Evolutionary conservation across 2,113 vertebrate species (phyloP).

Genomic region (rat (Rattus norvegicus)): GRCr8 NC_086019.1:169249001-169249500

Average conservation of each 20-base stretch:
- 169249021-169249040: too few species aligned
- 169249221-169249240: background rate
- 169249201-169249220: background rate
- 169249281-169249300: background rate
- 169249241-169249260: background rate
- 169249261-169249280: background rate
- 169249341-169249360: background rate
- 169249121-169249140: background rate
- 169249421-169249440: background rate
- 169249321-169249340: background rate
- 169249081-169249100: background rate
- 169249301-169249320: background rate
- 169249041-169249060: too few species aligned
- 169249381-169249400: background rate
- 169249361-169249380: background rate
- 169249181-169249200: background rate
- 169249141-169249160: background rate
- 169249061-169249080: background rate
- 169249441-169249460: conserved; percentile 1
- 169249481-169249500: background rate
- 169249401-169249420: background rate
- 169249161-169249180: background rate
- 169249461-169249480: background rate
- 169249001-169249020: too few species aligned
- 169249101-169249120: background rate